Percentiles rank a stretch among this genome's conserved stretches.
Conservation (phyloP, 2,888 invertebrate genomes). For the Nephrotoma appendiculata region DNA sequence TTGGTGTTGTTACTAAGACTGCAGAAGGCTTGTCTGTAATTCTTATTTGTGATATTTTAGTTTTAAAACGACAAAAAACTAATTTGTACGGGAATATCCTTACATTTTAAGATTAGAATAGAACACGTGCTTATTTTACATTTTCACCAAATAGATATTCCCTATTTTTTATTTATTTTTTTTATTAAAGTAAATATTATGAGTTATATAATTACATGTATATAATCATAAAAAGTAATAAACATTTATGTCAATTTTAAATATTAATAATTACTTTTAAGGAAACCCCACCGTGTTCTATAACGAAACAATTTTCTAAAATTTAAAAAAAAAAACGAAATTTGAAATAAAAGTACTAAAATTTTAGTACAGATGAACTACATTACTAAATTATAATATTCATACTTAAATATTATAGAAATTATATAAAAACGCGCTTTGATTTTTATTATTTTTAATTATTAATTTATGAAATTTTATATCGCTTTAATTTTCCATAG, state of each 20-base stretch:
- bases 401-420: not conserved
- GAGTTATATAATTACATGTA: not conserved
- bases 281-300: not conserved
- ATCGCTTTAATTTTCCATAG: not conserved
- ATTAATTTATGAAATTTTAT: not conserved
- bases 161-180: not conserved
- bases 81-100: not conserved
- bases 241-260: not conserved
- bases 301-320: not conserved
- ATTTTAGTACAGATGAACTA: not conserved
- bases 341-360: not conserved
- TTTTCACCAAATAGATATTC: not conserved
- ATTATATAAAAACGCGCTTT: not conserved
- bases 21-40: not conserved
- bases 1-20: slow-evolving; percentile 42
- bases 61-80: not conserved
- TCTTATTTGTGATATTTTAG: not conserved
- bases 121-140: not conserved
- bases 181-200: not conserved
- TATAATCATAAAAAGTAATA: not conserved
- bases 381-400: not conserved
- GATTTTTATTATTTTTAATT: not conserved
- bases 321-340: not conserved
- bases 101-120: not conserved
- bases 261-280: not conserved